Evolutionary conservation across 2,797 vertebrate genomes (phyloP).

Genomic region (Melopsittacus undulatus): DNA sequence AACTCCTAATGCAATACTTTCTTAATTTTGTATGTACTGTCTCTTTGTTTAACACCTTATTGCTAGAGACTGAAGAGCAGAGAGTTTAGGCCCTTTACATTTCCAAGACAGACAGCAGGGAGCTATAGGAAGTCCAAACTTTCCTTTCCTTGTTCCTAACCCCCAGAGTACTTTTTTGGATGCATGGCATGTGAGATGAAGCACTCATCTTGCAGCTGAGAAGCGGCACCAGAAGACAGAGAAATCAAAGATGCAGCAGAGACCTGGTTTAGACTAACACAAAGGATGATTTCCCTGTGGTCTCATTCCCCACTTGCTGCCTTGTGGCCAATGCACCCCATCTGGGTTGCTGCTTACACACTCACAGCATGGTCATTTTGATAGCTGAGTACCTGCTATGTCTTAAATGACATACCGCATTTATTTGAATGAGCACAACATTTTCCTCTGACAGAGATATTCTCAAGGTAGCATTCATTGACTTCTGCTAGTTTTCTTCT

Average conservation of each 20-base stretch:
- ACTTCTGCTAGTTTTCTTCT: neutral
- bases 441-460: neutral
- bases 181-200: neutral
- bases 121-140: neutral
- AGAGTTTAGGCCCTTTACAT: neutral
- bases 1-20: neutral
- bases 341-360: neutral
- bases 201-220: neutral
- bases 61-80: neutral
- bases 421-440: neutral
- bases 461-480: neutral
- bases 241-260: neutral
- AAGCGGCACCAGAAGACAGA: neutral
- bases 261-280: neutral
- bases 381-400: neutral
- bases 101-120: neutral
- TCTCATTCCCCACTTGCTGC: neutral
- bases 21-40: neutral
- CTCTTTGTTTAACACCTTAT: neutral
- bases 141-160: neutral
- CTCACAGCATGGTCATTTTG: neutral
- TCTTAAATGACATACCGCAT: neutral
- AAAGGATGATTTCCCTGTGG: neutral
- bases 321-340: neutral
- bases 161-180: neutral